Conservation (phyloP, 1,140 invertebrate genomes). For the Euglossa dilemma region DNA sequence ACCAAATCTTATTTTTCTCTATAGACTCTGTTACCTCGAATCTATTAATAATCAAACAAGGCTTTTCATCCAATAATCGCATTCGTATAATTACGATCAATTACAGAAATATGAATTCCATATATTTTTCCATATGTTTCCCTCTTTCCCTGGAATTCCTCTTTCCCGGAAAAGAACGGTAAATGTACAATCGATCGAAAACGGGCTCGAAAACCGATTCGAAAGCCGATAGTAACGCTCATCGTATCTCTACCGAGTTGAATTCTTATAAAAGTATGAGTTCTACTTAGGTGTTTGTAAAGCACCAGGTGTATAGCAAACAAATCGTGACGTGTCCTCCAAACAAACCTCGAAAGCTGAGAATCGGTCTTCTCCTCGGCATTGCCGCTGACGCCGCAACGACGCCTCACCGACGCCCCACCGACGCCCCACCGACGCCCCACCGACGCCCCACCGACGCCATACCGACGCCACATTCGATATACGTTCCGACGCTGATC, state of each 20-base stretch:
- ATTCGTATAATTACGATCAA: neutral
- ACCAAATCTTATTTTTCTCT: neutral
- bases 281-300: conserved; percentile 27
- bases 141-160: no score
- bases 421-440: neutral
- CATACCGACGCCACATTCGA: neutral
- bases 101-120: no score
- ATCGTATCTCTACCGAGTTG: no score
- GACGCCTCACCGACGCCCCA: neutral
- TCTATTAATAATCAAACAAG: neutral
- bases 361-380: conserved; percentile 18
- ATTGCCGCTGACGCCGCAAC: neutral
- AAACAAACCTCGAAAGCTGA: conserved; percentile 36
- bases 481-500: no score
- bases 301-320: conserved; percentile 49
- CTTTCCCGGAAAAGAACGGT: neutral
- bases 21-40: neutral
- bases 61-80: neutral
- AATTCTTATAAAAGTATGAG: neutral
- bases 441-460: neutral
- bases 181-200: neutral
- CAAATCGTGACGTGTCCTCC: conserved; percentile 42
- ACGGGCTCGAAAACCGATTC: no score
- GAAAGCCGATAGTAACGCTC: neutral
- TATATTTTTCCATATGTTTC: no score